Evolutionary conservation across 2,888 invertebrate species (phyloP), one percentile per base, ranked within the genome.

Genomic region (Cancer borealis): DNA sequence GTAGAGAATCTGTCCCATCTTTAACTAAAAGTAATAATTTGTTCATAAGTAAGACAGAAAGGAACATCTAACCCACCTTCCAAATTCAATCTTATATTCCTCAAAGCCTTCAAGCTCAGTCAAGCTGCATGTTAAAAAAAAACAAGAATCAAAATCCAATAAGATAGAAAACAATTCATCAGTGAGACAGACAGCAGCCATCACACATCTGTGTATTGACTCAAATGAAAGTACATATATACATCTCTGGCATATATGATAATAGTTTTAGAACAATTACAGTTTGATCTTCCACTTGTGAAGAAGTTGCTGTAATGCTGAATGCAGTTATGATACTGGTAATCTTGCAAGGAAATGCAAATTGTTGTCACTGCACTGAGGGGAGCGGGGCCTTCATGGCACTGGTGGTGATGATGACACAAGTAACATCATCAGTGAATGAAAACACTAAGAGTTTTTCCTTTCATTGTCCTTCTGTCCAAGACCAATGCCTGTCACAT

Each of bases 81-180:
- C 88, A 66, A 91, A 95, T 10, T 84, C 87, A 91, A 93, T 54
- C 89, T 93, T 95, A 94, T 95, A 95, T 46, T 95, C 95, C 73
- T 95, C 95, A 95, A 94, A 95, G 73, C 95, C 95, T 94, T 94
- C 95, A 39, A 95, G 92, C 30, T 94, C 90, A 39, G 88, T 90
- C 66, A 95, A 92, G 94, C 94, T 94, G 95, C 95, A 95, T 93
- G 92, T 79, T n/a, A 49, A 90, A 30, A 91, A 84, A 12, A 49
- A 54, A 88, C 12, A 87, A 60, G 17, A 91, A 91, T 46, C 14
- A 66, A 5, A 45, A 45, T 26, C 92, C 45, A 84, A 84, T 39
- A 84, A 30, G 14, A 46, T 92, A 46, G 10, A 73, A 92, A 84
- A 3, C 8, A 49, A 92, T 47, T 17, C 12, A 49, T 46, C 30